Percentiles rank a stretch among this genome's conserved stretches.
Evolutionary conservation across 2,113 vertebrate species (phyloP).

Genomic region (Salvelinus fontinalis): DNA sequence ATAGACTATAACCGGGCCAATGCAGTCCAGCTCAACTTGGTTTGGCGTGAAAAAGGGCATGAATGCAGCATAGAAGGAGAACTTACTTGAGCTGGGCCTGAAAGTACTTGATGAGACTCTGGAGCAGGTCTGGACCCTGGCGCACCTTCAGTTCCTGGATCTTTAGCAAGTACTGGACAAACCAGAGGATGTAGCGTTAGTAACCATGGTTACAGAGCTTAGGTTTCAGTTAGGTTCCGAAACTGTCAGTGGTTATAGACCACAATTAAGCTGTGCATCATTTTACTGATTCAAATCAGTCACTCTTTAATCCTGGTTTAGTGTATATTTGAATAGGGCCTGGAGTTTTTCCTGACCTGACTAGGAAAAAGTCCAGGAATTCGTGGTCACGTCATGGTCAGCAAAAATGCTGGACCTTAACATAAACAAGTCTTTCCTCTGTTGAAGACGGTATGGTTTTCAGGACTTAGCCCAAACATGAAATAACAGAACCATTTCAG

Average conservation of each 20-base stretch:
- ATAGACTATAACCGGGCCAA: neutral
- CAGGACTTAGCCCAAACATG: neutral
- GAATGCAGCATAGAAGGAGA: conserved; percentile 38
- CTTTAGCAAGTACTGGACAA: conserved; percentile 89
- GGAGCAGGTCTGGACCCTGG: conserved; percentile 93
- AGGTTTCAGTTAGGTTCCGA: conserved; percentile 58
- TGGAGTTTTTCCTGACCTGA: neutral
- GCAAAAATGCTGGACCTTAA: too few relatives aligned
- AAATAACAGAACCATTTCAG: conserved; percentile 1
- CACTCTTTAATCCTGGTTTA: neutral
- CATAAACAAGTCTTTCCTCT: too few relatives aligned
- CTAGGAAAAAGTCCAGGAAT: neutral
- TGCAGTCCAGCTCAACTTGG: neutral
- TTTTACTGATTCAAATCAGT: conserved; percentile 10
- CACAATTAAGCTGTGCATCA: conserved; percentile 11
- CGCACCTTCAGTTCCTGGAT: conserved; percentile 91
- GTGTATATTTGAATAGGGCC: neutral
- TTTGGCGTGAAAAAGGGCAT: conserved; percentile 15
- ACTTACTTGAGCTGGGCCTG: conserved; percentile 94
- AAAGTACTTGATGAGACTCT: conserved; percentile 97
- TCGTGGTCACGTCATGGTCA: too few relatives aligned
- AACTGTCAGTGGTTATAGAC: neutral
- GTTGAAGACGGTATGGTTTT: neutral
- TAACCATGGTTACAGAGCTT: conserved; percentile 13
- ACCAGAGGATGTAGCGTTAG: neutral